Evolutionary conservation across 2,888 invertebrate species (phyloP).

Genomic region (Amorpha juglandis): DNA sequence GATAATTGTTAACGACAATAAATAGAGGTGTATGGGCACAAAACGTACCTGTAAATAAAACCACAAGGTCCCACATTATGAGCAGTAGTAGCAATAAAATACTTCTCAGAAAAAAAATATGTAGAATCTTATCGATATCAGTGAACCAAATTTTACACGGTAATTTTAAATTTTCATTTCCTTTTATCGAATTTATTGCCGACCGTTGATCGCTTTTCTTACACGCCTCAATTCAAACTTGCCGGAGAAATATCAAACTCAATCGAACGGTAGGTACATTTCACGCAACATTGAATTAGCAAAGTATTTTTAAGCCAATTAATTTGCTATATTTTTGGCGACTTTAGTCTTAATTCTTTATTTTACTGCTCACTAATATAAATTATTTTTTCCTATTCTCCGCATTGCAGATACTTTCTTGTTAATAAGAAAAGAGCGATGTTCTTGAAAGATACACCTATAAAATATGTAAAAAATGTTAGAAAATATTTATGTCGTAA

Average conservation of each 20-base stretch:
- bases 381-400: constrained; percentile 26
- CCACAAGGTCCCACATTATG: constrained; percentile 54
- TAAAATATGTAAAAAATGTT: too few species aligned
- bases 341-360: background rate
- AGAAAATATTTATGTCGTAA: too few species aligned
- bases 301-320: background rate
- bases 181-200: constrained; percentile 56
- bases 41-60: constrained; percentile 49
- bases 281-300: background rate
- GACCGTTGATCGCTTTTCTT: constrained; percentile 7
- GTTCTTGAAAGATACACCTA: too few species aligned
- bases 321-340: too few species aligned
- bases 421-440: constrained; percentile 49
- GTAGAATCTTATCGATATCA: constrained; percentile 48
- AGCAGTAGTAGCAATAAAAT: constrained; percentile 41
- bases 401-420: constrained; percentile 61
- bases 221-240: constrained; percentile 5
- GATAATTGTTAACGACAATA: too few species aligned
- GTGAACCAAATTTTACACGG: constrained; percentile 58
- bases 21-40: background rate
- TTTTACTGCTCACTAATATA: background rate
- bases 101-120: constrained; percentile 46
- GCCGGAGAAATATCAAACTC: background rate
- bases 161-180: constrained; percentile 73
- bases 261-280: background rate